phyloP scores from a whole-genome alignment of 2,113 vertebrate genomes.

The Xenopus borealis region DNA sequence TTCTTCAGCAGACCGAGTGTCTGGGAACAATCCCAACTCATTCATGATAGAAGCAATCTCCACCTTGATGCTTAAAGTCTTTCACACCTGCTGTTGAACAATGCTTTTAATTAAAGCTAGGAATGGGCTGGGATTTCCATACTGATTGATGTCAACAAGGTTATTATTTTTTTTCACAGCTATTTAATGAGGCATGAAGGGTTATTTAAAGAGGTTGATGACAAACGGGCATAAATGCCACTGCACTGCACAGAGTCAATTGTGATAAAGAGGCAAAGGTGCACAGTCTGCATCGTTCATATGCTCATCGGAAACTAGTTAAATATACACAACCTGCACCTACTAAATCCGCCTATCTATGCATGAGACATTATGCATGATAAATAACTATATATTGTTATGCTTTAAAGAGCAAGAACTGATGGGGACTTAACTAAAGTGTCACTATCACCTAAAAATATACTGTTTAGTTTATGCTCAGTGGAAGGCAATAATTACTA shows the following conservation, averaged over 20 bases:
- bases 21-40: not conserved
- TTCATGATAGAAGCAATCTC: not conserved
- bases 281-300: too few species aligned
- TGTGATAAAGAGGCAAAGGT: not conserved
- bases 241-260: not conserved
- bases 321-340: too few species aligned
- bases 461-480: too few species aligned
- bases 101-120: constrained; percentile 11
- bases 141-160: constrained; percentile 6
- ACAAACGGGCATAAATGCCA: not conserved
- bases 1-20: not conserved
- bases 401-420: too few species aligned
- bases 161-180: constrained; percentile 6
- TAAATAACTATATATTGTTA: too few species aligned
- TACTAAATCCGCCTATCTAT: too few species aligned
- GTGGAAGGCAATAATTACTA: too few species aligned
- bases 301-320: too few species aligned
- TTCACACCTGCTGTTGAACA: constrained; percentile 21
- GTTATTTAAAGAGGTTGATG: not conserved
- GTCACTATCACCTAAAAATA: too few species aligned
- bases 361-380: too few species aligned
- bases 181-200: constrained; percentile 14
- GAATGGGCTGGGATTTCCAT: not conserved
- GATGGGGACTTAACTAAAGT: too few species aligned
- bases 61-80: constrained; percentile 15